Evolutionary conservation across 2,888 invertebrate species (phyloP), one percentile per base, ranked within the genome.

Genomic region (Ochropacha duplaris): DNA sequence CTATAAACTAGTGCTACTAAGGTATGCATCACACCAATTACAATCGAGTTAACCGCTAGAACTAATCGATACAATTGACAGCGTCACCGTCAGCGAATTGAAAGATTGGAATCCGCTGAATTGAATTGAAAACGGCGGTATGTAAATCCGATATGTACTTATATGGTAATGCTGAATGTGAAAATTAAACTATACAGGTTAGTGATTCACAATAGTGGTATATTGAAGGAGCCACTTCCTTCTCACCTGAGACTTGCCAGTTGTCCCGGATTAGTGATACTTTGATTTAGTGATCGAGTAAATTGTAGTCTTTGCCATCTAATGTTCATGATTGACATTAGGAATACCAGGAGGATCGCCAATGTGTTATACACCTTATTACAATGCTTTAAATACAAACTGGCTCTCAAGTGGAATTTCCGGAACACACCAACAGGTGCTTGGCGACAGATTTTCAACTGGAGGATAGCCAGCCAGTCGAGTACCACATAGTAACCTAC

Each of bases 111-210:
- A 51, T 51, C 28, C 31, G 31, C 9, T 51, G 49, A 54, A 44
- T 54, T 28, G 58, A 63, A 63, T 63, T 57, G 60, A 49, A 63
- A 60, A 58, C 56, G 51, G 57, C 58, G 51, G 60, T 60, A 60
- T 58, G 60, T 54, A 60, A 63, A 63, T 63, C 54, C 54, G 56
- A 39, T 50, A 50, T 34, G 8, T 54, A 52, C 55, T 54, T 54
- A 44, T 60, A 57, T 50, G 39, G 44, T 24, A 26, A 44, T 16
- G 11, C 22, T 50, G 50, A 14, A 24, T n/a, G n/a, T 28, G 44
- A 9, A 28, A 28, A 51, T 51, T 28, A 51, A 51, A 51, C 28
- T 51, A 51, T 51, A 28, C 11, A 51, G 9, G 52, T 31, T 31
- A 52, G 52, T 52, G 52, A 52, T 22, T 52, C 34, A 52, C 52